phyloP scores from a whole-genome alignment of 92 coral and sea anemone genomes.

The Epizoanthus ramosus region DNA sequence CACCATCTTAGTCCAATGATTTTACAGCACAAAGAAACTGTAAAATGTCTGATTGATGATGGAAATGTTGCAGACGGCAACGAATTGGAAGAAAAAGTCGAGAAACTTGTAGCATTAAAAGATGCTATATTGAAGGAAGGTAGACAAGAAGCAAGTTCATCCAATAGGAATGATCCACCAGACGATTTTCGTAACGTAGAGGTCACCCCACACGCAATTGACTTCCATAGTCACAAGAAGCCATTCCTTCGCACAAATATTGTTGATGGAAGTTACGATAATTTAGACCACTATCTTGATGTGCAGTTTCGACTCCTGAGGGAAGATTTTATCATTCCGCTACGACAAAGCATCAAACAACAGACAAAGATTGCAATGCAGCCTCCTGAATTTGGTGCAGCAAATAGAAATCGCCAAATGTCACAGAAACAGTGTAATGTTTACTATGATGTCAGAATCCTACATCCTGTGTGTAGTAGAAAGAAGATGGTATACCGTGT shows the following conservation, averaged over 20 bases:
- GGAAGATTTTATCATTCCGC: constrained; percentile 78
- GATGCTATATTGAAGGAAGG: constrained; percentile 46
- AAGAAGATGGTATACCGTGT: constrained; percentile 71
- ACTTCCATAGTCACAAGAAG: constrained; percentile 53
- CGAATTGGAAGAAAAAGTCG: constrained; percentile 53
- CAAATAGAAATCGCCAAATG: neutral
- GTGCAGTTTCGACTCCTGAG: constrained; percentile 88
- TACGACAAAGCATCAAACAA: constrained; percentile 68
- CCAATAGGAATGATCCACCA: constrained; percentile 61
- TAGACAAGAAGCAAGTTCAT: constrained; percentile 25
- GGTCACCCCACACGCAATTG: constrained; percentile 73
- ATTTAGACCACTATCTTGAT: constrained; percentile 87
- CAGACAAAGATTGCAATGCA: constrained; percentile 26
- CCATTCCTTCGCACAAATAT: constrained; percentile 87
- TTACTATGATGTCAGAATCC: constrained; percentile 66
- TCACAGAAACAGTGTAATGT: constrained; percentile 41
- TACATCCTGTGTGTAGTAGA: constrained; percentile 60
- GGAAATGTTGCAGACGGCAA: constrained; percentile 21
- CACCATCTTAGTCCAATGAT: constrained; percentile 55
- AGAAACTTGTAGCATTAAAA: constrained; percentile 41
- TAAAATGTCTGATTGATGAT: constrained; percentile 29
- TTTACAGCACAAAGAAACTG: constrained; percentile 56
- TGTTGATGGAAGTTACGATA: constrained; percentile 56
- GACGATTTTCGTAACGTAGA: constrained; percentile 70
- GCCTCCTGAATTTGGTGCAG: constrained; percentile 34